Base-by-base conservation (phyloP, 2,797 vertebrate species). In the Hydrophis major region DNA sequence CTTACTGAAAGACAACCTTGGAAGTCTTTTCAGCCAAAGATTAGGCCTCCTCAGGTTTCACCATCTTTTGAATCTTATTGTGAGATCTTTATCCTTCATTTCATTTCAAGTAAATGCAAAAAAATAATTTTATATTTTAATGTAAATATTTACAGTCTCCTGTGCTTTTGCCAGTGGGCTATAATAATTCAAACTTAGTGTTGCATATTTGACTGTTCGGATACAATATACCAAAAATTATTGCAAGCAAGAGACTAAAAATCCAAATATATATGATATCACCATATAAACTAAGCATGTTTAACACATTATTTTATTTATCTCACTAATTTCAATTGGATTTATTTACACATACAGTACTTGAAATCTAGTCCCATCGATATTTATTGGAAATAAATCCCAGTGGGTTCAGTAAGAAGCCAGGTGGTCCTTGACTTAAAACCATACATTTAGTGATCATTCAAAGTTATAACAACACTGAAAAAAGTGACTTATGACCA, bases 1-100 rank as follows among this genome's bases (percentile, higher is more conserved):
- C 94, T 92, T 91, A 86, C 90, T 92, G 90, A 92, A 94, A 93
- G 94, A 94, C 94, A 95, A 96, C 94, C 95, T 95, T 96, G 92
- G 92, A 93, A 91, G 57, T 27, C 66, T 92, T 86, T 0, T 5
- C 14, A 66, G 89, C 93, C 91, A 94, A 93, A 90, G 92, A 37
- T 56, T 2, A 0, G 92, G 92, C 78, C 94, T 94, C 93, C 86
- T 90, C 53, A 87, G 69, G 50, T 87, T 89, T 69, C 78, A 83
- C 89, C 0, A 42, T 92, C 86, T 90, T 90, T 83, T 91, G 91
- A 95, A 89, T 95, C 93, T 89, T 47, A 78, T 0, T 37, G 90
- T 0, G 0, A 59, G 32, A 53, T 42, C 18, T 37, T 25, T 57
- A 1, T 18, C 4, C 0, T 57, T 1, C 11, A 4, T 1, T 59